Conservation (phyloP, 2,113 vertebrate genomes). For the Lates calcarifer region DNA sequence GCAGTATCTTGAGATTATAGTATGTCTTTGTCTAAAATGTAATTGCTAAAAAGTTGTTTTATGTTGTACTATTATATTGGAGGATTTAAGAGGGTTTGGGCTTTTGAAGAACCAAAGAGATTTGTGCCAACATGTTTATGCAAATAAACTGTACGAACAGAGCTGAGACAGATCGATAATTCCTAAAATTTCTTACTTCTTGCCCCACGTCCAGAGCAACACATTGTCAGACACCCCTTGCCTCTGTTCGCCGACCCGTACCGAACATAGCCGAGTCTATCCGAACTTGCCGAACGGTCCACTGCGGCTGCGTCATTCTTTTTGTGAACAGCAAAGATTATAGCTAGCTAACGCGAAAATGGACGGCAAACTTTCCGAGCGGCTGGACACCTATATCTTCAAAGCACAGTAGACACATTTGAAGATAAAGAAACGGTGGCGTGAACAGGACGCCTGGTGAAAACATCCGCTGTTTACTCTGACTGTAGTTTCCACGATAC, state of each 20-base stretch:
- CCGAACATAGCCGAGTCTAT: constrained; percentile 64
- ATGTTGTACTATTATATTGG: too few species aligned
- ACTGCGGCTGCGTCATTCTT: constrained; percentile 81
- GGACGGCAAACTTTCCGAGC: constrained; percentile 30
- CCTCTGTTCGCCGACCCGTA: not conserved
- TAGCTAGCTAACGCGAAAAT: constrained; percentile 60
- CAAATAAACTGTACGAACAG: too few species aligned
- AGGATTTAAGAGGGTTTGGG: too few species aligned
- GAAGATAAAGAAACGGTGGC: not conserved
- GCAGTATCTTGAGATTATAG: too few species aligned
- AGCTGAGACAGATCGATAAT: too few species aligned
- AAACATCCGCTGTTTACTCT: constrained; percentile 18
- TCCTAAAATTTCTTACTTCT: not conserved
- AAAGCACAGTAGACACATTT: not conserved
- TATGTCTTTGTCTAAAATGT: too few species aligned
- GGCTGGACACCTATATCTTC: not conserved
- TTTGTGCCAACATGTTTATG: too few species aligned
- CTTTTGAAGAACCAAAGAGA: too few species aligned
- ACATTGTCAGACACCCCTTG: constrained; percentile 26
- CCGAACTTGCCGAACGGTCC: constrained; percentile 52
- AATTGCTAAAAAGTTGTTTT: too few species aligned
- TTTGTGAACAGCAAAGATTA: constrained; percentile 73
- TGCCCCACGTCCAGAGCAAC: not conserved
- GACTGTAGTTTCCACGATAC: constrained; percentile 28
- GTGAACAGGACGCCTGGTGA: not conserved